Conservation (phyloP, 37 sponge, comb jelly and placozoan genomes). For the Spongilla lacustris region DNA sequence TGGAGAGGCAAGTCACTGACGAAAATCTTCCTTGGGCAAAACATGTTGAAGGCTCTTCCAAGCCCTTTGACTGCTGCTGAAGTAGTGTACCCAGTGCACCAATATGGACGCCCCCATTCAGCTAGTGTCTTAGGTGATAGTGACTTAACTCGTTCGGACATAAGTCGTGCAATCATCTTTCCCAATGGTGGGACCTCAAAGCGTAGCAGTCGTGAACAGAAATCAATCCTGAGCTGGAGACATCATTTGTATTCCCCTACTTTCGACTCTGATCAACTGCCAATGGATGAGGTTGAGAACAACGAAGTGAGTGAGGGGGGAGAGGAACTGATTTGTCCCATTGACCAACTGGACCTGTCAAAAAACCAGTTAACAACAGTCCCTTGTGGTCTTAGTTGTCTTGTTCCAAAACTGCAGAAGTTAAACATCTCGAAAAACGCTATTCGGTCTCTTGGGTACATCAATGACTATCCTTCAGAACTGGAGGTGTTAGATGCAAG, state of each 20-base stretch:
- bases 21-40: conserved; percentile 50
- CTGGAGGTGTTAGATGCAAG: conserved; percentile 72
- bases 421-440: conserved; percentile 74
- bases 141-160: too few relatives aligned
- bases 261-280: too few relatives aligned
- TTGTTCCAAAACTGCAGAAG: conserved; percentile 74
- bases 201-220: too few relatives aligned
- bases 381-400: conserved; percentile 66
- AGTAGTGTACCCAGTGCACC: neutral
- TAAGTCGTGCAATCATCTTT: too few relatives aligned
- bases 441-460: conserved; percentile 56
- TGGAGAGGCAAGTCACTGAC: conserved; percentile 71
- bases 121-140: too few relatives aligned
- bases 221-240: too few relatives aligned
- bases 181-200: too few relatives aligned
- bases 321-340: neutral
- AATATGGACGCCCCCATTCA: neutral
- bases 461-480: conserved; percentile 70
- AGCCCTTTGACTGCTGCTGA: conserved; percentile 1
- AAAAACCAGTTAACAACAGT: conserved; percentile 64
- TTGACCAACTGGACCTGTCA: conserved; percentile 65
- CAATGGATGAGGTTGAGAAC: conserved; percentile 45
- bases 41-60: conserved; percentile 58
- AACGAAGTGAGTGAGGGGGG: neutral
- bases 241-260: too few relatives aligned